phyloP scores from a whole-genome alignment of 1,140 invertebrate species.

The Copidosoma floridanum region DNA sequence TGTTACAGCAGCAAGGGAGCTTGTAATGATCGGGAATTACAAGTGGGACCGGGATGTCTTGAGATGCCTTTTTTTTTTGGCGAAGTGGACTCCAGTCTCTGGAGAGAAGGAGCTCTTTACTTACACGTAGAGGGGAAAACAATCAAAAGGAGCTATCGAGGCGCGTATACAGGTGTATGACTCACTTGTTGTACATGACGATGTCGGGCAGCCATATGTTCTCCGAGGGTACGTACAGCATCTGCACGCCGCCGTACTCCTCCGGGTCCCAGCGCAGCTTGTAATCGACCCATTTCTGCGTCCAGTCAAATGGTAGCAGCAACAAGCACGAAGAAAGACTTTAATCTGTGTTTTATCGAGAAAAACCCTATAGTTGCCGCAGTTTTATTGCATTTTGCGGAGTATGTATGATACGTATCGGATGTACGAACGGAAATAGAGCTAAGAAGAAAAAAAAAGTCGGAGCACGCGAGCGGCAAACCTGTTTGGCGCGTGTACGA shows the following conservation, averaged over 20 bases:
- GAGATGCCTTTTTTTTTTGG: no score
- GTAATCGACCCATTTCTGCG: slow-evolving; percentile 92
- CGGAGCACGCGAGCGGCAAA: neutral
- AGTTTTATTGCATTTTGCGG: no score
- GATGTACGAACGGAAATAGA: no score
- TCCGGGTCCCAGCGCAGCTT: slow-evolving; percentile 90
- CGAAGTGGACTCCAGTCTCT: no score
- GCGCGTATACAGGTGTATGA: slow-evolving; percentile 22
- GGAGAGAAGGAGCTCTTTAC: no score
- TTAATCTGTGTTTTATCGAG: slow-evolving; percentile 15
- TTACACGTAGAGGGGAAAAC: no score
- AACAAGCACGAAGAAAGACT: slow-evolving; percentile 32
- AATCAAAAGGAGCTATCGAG: no score
- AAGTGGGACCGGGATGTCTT: no score
- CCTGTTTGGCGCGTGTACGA: slow-evolving; percentile 5
- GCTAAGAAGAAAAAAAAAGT: neutral
- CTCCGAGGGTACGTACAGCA: slow-evolving; percentile 88
- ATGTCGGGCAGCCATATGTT: slow-evolving; percentile 91
- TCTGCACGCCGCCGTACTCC: slow-evolving; percentile 90
- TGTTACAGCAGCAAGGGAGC: no score
- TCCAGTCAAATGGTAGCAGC: no score
- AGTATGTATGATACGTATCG: no score
- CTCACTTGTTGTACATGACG: slow-evolving; percentile 84
- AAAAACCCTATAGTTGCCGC: neutral
- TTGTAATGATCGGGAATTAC: no score